Evolutionary conservation across 2,888 invertebrate species (phyloP).

Genomic region (Hirtodrosophila duncani): DNA sequence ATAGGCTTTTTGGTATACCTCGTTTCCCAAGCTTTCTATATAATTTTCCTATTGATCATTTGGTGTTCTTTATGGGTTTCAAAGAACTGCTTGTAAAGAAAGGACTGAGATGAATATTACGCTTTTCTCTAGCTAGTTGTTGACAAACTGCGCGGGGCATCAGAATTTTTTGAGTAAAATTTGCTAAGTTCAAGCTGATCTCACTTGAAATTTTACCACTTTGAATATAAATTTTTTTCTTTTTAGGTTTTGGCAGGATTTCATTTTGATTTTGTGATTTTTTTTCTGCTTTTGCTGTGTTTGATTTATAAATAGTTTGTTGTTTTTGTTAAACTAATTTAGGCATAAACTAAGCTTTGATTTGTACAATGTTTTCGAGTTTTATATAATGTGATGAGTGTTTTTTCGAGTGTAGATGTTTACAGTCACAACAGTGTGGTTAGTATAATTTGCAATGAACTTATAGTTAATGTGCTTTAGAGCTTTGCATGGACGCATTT

Average conservation of each 20-base stretch:
- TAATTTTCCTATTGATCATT: conserved; percentile 14
- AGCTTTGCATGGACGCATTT: no score
- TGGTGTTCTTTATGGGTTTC: conserved; percentile 34
- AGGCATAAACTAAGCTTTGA: conserved; percentile 5
- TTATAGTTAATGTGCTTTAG: no score
- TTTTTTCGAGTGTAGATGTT: no score
- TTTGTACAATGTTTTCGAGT: conserved; percentile 23
- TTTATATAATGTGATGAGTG: conserved; percentile 18
- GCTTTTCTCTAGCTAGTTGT: conserved; percentile 64
- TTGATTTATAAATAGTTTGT: not conserved
- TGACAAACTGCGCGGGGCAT: conserved; percentile 77
- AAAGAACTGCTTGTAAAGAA: conserved; percentile 41
- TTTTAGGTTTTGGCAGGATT: no score
- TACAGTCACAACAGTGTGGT: no score
- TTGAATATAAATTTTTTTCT: conserved; percentile 64
- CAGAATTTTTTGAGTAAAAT: conserved; percentile 75
- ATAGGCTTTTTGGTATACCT: conserved; percentile 10
- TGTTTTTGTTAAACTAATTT: conserved; percentile 2
- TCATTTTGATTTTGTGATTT: conserved; percentile 3
- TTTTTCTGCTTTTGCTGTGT: conserved; percentile 15
- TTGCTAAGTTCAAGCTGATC: conserved; percentile 14
- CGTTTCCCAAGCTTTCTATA: conserved; percentile 36
- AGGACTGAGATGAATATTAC: conserved; percentile 40
- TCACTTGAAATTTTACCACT: conserved; percentile 58
- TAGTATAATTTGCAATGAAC: conserved; percentile 22